Evolutionary conservation across 64 coral and sea anemone species (phyloP), one percentile per base, ranked within the genome.

Genomic region (Platygyra sinensis): DNA sequence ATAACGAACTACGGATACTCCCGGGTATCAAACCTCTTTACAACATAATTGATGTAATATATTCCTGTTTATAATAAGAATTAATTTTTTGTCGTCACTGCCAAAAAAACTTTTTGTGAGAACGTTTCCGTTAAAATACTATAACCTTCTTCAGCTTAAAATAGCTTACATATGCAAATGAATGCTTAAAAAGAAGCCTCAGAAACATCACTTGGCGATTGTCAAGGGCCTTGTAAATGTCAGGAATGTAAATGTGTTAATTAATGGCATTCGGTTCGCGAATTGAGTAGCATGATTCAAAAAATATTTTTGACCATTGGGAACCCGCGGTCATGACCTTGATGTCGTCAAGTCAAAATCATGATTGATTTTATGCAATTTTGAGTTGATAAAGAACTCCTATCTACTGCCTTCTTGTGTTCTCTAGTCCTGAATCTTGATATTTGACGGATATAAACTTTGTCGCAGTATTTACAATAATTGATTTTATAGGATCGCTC

Each of bases 241-340:
- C 69, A 64, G 86, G 73, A 46, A 88, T 59, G 28, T 72, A 31
- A 60, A 62, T 63, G 86, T 77, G 86, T 77, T 88, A 73, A 76
- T 36, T 36, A 36, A 36, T 36, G 1, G 33, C 33, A 36, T 36
- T 36, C 33, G 33, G 33, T 36, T 36, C 33, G 33, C 77, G 77
- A 61, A 77, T 72, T 49, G 69, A 87, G 74, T 87, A 42, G 46
- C 85, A 87, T 24, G 85, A 39, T 60, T 87, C 85, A 55, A 36
- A 36, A 36, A 1, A 36, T 36, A 36, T 36, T 36, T 36, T 36
- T 36, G 33, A 52, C 69, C 85, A 87, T 20, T 57, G 30, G 15
- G 85, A 51, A 73, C 25, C 30, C 5, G 69, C 30, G 67, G 74
- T 69, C 54, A 87, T 73, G 57, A 87, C 74, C 62, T 87, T 30